Evolutionary conservation across 2,888 invertebrate genomes (phyloP), one percentile per base, ranked within the genome.

Genomic region (Ctena decussata): DNA sequence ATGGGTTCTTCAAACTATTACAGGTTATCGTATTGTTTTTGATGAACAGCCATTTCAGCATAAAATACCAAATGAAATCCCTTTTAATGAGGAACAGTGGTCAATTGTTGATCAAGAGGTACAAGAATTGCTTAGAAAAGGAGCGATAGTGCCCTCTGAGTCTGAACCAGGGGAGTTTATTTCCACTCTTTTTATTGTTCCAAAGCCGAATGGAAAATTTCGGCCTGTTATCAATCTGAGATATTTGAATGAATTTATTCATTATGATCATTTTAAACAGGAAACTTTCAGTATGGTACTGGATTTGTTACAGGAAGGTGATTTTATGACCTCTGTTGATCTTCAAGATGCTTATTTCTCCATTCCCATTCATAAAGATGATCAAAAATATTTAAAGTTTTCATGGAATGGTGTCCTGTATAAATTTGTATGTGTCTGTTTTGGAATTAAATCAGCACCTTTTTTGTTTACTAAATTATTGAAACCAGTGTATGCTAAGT

Each of bases 381-480:
- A 30, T 60, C 75, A 77, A 21, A 80, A 70, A 35, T 79, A 57
- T 46, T 71, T 79, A 35, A 73, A n/a, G 24, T 76, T 80, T 60
- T 24, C 21, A 27, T 84, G 84, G 84, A 76, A 82, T 69, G 73
- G 49, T 1, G 53, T 72, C 11, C 18, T 77, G 24, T 82, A 41
- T 78, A 11, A 72, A n/a, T 83, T 77, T 49, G 79, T 76, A 32
- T 75, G 76, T 35, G 49, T 85, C n/a, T 80, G 72, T 0, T 80
- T 77, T 72, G 85, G 85, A 18, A 18, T 85, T 30, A 70, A 75
- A 60, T 71, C 27, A 1, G 57, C 57, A 3, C 57, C 57, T 3
- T 69, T 72, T 27, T 44, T 86, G 12, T 89, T 86, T 65, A 88
- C 84, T 21, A 84, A 85, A 75, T 53, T 85, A 5, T 37, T 82